Conservation (phyloP, 1,140 invertebrate genomes). For the Aplysia californica region DNA sequence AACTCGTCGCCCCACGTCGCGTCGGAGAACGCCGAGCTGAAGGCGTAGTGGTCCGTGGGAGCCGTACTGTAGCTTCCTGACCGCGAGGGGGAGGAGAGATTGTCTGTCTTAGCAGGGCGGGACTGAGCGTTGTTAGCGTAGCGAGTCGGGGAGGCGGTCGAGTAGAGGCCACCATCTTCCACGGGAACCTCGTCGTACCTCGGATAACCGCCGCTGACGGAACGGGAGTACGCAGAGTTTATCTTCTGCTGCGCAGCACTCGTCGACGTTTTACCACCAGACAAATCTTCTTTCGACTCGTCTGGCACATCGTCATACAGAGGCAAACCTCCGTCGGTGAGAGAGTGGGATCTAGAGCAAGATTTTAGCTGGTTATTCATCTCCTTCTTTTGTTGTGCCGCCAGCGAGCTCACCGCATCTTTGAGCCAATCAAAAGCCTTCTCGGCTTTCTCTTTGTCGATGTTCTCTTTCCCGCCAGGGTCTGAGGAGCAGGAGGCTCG, state of each 20-base stretch:
- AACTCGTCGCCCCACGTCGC: constrained; percentile 49
- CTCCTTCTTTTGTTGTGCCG: not conserved
- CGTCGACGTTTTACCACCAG: no score
- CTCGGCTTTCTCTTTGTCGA: constrained; percentile 40
- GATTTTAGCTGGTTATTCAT: not conserved
- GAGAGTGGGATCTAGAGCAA: not conserved
- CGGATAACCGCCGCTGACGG: no score
- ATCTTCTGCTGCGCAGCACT: no score
- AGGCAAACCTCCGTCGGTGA: constrained; percentile 15
- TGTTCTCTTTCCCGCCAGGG: not conserved
- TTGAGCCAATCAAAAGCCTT: constrained; percentile 67
- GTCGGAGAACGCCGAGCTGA: constrained; percentile 47
- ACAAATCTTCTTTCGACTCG: no score
- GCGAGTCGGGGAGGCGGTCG: no score
- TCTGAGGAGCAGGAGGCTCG: not conserved
- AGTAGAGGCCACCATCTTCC: no score
- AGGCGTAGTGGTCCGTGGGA: constrained; percentile 12
- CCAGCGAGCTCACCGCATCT: constrained; percentile 48
- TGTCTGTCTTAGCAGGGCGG: no score
- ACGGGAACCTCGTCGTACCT: no score
- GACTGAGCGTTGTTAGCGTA: no score
- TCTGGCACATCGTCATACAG: constrained; percentile 49
- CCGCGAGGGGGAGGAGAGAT: no score
- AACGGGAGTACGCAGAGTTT: no score
- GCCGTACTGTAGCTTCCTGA: no score